Evolutionary conservation across 2,797 vertebrate species (phyloP).

Genomic region (Diglossa cyanea): DNA sequence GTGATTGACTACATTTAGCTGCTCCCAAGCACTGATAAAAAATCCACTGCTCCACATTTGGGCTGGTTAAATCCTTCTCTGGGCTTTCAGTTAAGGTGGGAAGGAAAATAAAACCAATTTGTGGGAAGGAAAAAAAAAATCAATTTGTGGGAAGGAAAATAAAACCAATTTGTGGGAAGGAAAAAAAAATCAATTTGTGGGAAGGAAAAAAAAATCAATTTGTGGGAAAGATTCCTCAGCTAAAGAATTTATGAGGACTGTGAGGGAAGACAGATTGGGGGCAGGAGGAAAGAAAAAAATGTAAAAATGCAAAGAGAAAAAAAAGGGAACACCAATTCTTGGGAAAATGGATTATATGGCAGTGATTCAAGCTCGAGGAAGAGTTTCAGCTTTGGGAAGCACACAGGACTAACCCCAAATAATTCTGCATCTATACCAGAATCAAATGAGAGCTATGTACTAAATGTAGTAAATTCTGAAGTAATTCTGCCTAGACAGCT

Average conservation of each 20-base stretch:
- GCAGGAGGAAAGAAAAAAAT: neutral
- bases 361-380: neutral
- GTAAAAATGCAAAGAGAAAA: neutral
- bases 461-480: neutral
- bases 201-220: neutral
- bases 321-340: neutral
- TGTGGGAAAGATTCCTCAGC: neutral
- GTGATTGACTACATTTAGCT: neutral
- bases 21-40: neutral
- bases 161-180: too few relatives aligned
- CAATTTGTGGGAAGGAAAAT: neutral
- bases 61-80: neutral
- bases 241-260: neutral
- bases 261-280: neutral
- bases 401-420: neutral
- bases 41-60: neutral
- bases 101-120: neutral
- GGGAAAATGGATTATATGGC: neutral
- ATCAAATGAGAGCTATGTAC: neutral
- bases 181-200: neutral
- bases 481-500: constrained; percentile 32
- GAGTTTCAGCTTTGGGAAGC: neutral
- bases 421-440: neutral
- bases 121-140: neutral
- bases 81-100: neutral